Percentiles rank a stretch among this genome's conserved stretches.
Evolutionary conservation across 2,797 vertebrate genomes (phyloP).

Genomic region (Manis crassicaudata): DNA sequence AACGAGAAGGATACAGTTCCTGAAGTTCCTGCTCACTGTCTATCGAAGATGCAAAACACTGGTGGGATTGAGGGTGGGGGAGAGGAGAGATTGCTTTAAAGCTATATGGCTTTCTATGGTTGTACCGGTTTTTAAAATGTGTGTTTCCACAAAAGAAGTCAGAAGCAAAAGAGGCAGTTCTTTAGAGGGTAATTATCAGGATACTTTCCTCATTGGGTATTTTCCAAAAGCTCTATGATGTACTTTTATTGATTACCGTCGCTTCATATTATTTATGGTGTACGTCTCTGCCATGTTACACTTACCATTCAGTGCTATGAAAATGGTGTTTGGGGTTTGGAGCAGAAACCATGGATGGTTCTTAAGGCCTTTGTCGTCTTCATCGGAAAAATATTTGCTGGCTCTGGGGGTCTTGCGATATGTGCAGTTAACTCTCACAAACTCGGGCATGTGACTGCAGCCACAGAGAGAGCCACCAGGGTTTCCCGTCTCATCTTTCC

Average conservation of each 20-base stretch:
- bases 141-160: background rate
- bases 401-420: background rate
- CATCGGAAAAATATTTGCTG: background rate
- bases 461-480: background rate
- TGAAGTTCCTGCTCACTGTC: background rate
- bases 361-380: background rate
- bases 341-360: background rate
- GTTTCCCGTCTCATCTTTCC: background rate
- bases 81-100: background rate
- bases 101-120: background rate
- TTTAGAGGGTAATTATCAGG: background rate
- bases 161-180: constrained; percentile 7
- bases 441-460: background rate
- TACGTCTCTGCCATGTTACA: background rate
- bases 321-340: background rate
- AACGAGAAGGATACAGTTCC: background rate
- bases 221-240: background rate
- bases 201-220: constrained; percentile 14
- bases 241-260: background rate
- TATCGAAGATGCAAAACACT: background rate
- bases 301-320: background rate
- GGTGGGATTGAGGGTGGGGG: background rate
- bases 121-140: constrained; percentile 6
- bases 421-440: too few species aligned
- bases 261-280: background rate